Percentiles rank a stretch among this genome's conserved stretches.
Evolutionary conservation across 2,113 vertebrate species (phyloP).

Genomic region (Nyctibius bracteatus): DNA sequence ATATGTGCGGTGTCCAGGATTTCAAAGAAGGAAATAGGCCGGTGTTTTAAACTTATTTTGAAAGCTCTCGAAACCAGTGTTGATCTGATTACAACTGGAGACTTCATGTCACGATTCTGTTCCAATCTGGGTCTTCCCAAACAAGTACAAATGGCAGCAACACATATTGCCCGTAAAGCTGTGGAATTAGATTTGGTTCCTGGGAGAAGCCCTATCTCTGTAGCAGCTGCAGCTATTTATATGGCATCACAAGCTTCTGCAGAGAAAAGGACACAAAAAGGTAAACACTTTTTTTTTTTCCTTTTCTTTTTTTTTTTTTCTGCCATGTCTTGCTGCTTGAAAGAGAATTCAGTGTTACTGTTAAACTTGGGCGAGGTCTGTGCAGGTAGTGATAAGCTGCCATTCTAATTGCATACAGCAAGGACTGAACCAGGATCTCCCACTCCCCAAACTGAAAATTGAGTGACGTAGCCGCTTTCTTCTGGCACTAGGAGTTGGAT

Average conservation of each 20-base stretch:
- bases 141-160: conserved; percentile 97
- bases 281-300: conserved; percentile 54
- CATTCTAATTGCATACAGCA: background rate
- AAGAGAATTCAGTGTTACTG: background rate
- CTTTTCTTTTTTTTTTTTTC: background rate
- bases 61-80: conserved; percentile 98
- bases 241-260: conserved; percentile 99
- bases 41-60: conserved; percentile 98
- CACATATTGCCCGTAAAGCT: conserved; percentile 93
- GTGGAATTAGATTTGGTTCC: conserved; percentile 96
- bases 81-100: conserved; percentile 96
- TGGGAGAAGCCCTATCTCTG: conserved; percentile 95
- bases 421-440: background rate
- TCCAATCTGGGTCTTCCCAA: conserved; percentile 97
- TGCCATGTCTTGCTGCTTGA: background rate
- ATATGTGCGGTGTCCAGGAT: conserved; percentile 98
- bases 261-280: conserved; percentile 98
- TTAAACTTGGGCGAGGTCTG: background rate
- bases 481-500: background rate
- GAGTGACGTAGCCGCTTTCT: too few species aligned
- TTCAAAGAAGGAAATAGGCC: conserved; percentile 98
- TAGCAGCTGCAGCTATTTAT: conserved; percentile 96
- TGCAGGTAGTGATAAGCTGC: background rate
- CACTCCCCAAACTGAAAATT: background rate
- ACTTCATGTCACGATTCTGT: conserved; percentile 99